Evolutionary conservation across 1,140 invertebrate species (phyloP).

Genomic region (roundworm (Caenorhabditis elegans)): WBcel235 BX284605.5:5546501-5547000

Average conservation of each 20-base stretch:
- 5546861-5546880: background rate
- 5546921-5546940: constrained; percentile 43
- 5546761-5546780: constrained; percentile 39
- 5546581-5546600: constrained; percentile 11
- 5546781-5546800: constrained; percentile 26
- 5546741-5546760: constrained; percentile 47
- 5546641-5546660: constrained; percentile 41
- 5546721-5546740: constrained; percentile 24
- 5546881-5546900: constrained; percentile 45
- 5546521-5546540: constrained; percentile 44
- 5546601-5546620: no score
- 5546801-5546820: background rate
- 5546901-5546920: constrained; percentile 38
- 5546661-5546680: constrained; percentile 42
- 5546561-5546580: constrained; percentile 7
- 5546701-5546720: constrained; percentile 33
- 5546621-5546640: no score
- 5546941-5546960: constrained; percentile 43
- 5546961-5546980: constrained; percentile 35
- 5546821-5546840: no score
- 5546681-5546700: constrained; percentile 34
- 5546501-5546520: constrained; percentile 46
- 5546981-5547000: constrained; percentile 40
- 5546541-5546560: constrained; percentile 42
- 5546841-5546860: background rate